A percentile compares a stretch with the other conserved stretches of the same genome.
Conservation (phyloP, 2,113 vertebrate species). For the Illadopsis cleaveri region DNA sequence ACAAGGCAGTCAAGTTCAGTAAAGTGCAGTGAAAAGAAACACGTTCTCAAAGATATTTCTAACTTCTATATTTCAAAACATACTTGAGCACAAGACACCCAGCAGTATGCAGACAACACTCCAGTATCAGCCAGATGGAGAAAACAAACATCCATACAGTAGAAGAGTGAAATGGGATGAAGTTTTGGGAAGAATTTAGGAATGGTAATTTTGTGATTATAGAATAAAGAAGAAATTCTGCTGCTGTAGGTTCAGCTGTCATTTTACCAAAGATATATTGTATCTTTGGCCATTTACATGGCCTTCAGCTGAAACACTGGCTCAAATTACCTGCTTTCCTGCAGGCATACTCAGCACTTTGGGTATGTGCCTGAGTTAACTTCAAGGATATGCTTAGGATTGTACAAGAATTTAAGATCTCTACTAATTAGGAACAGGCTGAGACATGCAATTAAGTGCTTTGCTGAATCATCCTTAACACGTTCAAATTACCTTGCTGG, state of each 20-base stretch:
- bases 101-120: not conserved
- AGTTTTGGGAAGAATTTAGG: not conserved
- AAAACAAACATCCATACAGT: not conserved
- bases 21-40: not conserved
- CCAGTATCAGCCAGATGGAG: not conserved
- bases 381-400: not conserved
- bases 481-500: not conserved
- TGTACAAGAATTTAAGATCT: not conserved
- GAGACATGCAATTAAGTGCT: not conserved
- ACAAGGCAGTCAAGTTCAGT: not conserved
- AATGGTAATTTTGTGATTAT: not conserved
- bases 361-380: not conserved
- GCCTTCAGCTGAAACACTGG: not conserved
- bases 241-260: not conserved
- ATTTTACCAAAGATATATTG: not conserved
- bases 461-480: not conserved
- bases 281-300: not conserved
- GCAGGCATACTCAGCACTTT: not conserved
- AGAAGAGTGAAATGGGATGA: not conserved
- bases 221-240: not conserved
- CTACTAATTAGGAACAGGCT: not conserved
- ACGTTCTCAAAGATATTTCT: not conserved
- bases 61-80: not conserved
- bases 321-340: not conserved
- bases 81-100: not conserved